Evolutionary conservation across 37 sponge, comb jelly and placozoan species (phyloP), one percentile per base, ranked within the genome.

Genomic region (Halisarca cf. caerulea): DNA sequence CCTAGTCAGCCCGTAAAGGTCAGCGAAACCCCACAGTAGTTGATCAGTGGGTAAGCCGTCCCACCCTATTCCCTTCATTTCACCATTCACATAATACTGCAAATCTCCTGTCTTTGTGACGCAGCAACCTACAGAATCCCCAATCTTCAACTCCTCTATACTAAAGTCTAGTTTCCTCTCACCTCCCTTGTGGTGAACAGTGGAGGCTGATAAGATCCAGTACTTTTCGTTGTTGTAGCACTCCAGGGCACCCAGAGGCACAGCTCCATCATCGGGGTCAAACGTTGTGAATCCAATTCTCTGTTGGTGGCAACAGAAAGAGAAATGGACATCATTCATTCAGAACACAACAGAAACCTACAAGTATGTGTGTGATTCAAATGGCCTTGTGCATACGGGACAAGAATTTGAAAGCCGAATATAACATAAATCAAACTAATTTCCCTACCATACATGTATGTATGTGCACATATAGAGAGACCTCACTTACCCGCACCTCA

Each of bases 191-290:
- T 92, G 94, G 71, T 95, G 96, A 20, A 95, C 86, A 28, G 93
- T 95, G 64, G 88, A 81, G 3, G 94, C 96, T n/a, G 96, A 95
- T 25, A 95, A 80, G 27, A 95, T 92, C 96, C 96, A 95, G 57
- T 92, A 91, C 32, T 95, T 73, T 32, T 39, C 42, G 27, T 88
- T 92, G 25, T 90, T 89, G 68, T 95, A 95, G 25, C 92, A 77
- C 68, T 95, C 96, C 45, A 95, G 85, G 20, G 93, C 93, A 1
- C 96, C 96, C 27, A 64, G 58, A 2, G 96, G 96, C 0, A 92
- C 89, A 35, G 83, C 54, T 21, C 80, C 85, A 30, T 32, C 35
- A 35, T 90, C 82, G 9, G 96, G 96, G 78, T 87, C 83, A 23
- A 78, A 44, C 23, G 78, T 27, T 3, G 93, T 90, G 41, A 95